A percentile compares a stretch with the other conserved stretches of the same genome.
phyloP scores from a whole-genome alignment of 2,888 invertebrate species.

The Cantharis rustica region DNA sequence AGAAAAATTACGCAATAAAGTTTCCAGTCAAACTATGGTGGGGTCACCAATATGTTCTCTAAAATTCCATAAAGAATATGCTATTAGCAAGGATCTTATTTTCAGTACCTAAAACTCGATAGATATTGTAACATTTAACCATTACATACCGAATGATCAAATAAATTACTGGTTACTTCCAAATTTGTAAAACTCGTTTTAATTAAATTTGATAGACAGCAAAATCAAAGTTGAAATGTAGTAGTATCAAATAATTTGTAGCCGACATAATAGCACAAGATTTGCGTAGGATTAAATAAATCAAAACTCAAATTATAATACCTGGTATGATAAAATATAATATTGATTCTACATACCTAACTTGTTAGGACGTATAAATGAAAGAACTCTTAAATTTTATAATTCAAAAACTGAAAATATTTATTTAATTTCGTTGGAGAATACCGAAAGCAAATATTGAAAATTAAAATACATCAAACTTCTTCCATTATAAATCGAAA shows the following conservation, averaged over 20 bases:
- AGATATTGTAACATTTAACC: not conserved
- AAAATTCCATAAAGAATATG: no score
- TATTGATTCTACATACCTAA: not conserved
- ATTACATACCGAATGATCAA: no score
- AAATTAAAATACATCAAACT: not conserved
- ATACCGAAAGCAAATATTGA: not conserved
- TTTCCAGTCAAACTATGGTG: no score
- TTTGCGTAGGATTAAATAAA: not conserved
- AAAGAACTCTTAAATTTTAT: not conserved
- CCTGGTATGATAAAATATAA: not conserved
- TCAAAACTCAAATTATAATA: not conserved
- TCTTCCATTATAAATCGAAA: not conserved
- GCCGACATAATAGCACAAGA: not conserved
- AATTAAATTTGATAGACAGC: not conserved
- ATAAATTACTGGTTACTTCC: not conserved
- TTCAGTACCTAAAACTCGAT: not conserved
- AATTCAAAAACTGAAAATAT: not conserved
- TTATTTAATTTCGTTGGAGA: not conserved
- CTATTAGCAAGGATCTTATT: not conserved
- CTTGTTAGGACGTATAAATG: not conserved
- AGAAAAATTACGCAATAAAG: no score
- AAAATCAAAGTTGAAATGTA: not conserved
- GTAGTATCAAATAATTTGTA: not conserved
- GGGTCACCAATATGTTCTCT: no score
- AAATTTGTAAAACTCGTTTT: not conserved